Conservation (phyloP, 2,797 vertebrate genomes). For the Sphenopsis melanotis region DNA sequence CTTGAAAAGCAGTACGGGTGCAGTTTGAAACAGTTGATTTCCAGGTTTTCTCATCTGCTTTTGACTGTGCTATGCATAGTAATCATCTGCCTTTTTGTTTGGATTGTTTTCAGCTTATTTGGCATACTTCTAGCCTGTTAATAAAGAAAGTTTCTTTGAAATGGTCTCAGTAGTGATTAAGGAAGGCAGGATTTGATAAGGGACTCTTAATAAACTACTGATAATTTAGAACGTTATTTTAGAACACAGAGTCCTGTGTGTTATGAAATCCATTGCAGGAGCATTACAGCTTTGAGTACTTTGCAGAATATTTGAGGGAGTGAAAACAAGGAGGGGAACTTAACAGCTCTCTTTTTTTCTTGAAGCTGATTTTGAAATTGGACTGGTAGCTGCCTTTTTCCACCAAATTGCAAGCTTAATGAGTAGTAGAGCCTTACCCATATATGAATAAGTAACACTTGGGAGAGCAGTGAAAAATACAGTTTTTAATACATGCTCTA, state of each 20-base stretch:
- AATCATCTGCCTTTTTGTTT: not conserved
- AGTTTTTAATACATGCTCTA: not conserved
- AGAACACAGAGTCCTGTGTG: not conserved
- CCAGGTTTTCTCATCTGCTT: not conserved
- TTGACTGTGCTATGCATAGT: not conserved
- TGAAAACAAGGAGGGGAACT: not conserved
- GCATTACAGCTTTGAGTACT: not conserved
- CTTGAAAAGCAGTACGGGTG: not conserved
- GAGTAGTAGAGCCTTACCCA: not conserved
- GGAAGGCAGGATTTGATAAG: not conserved
- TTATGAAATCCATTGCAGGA: not conserved
- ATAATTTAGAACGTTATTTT: not conserved
- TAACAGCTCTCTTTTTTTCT: not conserved
- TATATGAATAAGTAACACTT: not conserved
- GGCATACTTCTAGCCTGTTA: not conserved
- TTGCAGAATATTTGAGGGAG: not conserved
- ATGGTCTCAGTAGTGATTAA: not conserved
- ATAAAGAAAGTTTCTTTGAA: not conserved
- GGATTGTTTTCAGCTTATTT: not conserved
- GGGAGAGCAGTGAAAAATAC: not conserved
- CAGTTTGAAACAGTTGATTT: not conserved
- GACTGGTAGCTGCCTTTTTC: not conserved
- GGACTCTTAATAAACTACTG: not conserved
- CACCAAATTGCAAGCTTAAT: not conserved
- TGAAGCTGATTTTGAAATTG: not conserved